Base-by-base conservation (phyloP, 2,113 vertebrate genomes). In the Paratilapia polleni region DNA sequence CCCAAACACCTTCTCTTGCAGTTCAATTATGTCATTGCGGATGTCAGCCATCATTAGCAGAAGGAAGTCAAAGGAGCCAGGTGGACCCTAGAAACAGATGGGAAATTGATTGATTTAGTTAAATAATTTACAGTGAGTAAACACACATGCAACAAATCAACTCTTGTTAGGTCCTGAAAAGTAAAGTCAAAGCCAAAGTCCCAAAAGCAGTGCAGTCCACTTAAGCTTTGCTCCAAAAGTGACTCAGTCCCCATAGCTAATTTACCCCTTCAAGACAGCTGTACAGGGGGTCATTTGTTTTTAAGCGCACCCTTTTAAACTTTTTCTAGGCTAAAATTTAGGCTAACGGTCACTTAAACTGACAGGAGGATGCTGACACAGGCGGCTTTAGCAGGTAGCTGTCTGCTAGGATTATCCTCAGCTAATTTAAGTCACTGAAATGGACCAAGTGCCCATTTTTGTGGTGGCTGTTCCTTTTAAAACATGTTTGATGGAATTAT, bases 41-140 rank as follows among this genome's bases (percentile, higher is more conserved):
- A 96, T 96, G 90, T 96, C 96, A 1, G 96, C 96, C 94, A 96
- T 96, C 95, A 96, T 96, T 49, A 97, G 93, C 17, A 96, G 77
- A 3, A 97, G 95, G 90, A 97, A 96, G 90, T 96, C 96, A 0
- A 96, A 96, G 10, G 96, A 96, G 36, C 96, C 96, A 0, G 96
- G 96, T 2, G 96, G 95, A 43, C 96, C 96, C 96, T 96, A 88
- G 22, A 38, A 59, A 85, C 22, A 56, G 31, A 13, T 2, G 17
- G 38, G 2, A 63, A 41, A 34, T 10, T 20, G 54, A 52, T 52
- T 77, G 6, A 62, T 63, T n/a, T 62, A 38, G 43, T 52, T 52
- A 68, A 47, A 43, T 68, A 73, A 73, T 22, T 64, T 20, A 60
- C 15, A 11, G 17, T 54, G 41, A 61, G 19, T 20, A 11, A 28